phyloP scores from a whole-genome alignment of 2,113 vertebrate species.

The Collichthys lucidus region DNA sequence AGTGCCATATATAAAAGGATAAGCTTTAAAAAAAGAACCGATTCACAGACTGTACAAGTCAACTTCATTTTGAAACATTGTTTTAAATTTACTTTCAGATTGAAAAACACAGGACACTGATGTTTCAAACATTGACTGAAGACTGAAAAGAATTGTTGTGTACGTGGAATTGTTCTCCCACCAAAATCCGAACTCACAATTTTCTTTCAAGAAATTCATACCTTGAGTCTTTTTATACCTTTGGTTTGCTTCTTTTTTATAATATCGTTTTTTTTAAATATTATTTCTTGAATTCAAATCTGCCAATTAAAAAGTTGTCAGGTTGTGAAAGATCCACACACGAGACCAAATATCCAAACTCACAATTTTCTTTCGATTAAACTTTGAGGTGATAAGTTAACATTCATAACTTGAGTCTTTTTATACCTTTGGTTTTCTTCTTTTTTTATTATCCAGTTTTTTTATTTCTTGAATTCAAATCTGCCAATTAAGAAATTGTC shows the following conservation, averaged over 20 bases:
- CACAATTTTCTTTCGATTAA: not conserved
- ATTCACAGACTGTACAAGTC: not conserved
- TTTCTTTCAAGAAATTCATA: too few species aligned
- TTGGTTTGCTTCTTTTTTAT: too few species aligned
- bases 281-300: too few species aligned
- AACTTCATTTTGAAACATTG: not conserved
- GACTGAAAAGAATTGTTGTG: not conserved
- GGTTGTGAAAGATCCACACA: not conserved
- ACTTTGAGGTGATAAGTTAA: slow-evolving; percentile 1
- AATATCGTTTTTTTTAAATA: too few species aligned
- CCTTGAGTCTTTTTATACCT: too few species aligned
- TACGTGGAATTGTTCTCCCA: not conserved
- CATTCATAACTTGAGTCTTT: slow-evolving; percentile 7
- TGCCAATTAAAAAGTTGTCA: too few species aligned
- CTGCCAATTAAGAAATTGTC: not conserved
- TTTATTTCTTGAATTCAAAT: not conserved
- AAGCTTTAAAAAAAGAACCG: not conserved
- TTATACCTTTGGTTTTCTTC: not conserved
- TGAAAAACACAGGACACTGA: not conserved
- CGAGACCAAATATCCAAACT: not conserved
- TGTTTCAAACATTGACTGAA: not conserved
- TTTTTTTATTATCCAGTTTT: not conserved
- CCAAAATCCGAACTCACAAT: too few species aligned
- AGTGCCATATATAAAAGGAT: too few species aligned
- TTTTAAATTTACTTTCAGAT: not conserved